Evolutionary conservation across 1,140 invertebrate species (phyloP), one percentile per base, ranked within the genome.

Genomic region (Dinoponera quadriceps): DNA sequence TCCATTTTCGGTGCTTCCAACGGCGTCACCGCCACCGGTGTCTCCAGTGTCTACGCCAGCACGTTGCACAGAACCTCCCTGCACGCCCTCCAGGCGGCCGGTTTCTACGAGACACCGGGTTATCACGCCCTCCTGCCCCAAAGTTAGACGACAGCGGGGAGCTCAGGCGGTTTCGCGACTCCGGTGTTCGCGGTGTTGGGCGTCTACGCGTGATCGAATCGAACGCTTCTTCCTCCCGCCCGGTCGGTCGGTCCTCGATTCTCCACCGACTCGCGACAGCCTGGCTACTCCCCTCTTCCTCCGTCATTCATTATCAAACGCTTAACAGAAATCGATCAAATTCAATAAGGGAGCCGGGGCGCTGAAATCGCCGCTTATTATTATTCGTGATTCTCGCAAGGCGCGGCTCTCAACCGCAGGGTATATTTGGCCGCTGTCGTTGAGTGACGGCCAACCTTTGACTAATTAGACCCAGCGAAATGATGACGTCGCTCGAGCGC

Each of bases 41-140:
- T 77, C 44, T 89, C 89, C 0, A 91, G 89, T 82, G 87, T 92
- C 1, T 93, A 93, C 84, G 91, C 91, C 60, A 91, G 88, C 69
- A 89, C 92, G 25, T 89, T 93, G 69, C 92, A 93, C 74, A 91
- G 91, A 51, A 90, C 86, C 22, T 92, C 91, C 57, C 55, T 92
- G 29, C 90, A 91, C 69, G 90, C 91, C 38, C 77, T 92, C 5
- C 90, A 91, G 69, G 86, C 91, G 25, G 90, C 91, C 14, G 90
- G 89, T 59, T 92, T 93, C 82, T 93, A 92, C 81, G 92, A 93
- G 72, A 91, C 91, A 65, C 91, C 92, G 27, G 89, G 91, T 66
- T 93, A 93, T 80, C 90, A 92, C 20, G 92, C 92, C 25, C 89
- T 93, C 38, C 72, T 93, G 74, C 92, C 92, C 48, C 92, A 92